A percentile compares a stretch with the other conserved stretches of the same genome.
These are phyloP conservation scores for Syrista parreyssii DNA, from an alignment of 2,888 invertebrate genomes.

Conservation along the genomic window DNA sequence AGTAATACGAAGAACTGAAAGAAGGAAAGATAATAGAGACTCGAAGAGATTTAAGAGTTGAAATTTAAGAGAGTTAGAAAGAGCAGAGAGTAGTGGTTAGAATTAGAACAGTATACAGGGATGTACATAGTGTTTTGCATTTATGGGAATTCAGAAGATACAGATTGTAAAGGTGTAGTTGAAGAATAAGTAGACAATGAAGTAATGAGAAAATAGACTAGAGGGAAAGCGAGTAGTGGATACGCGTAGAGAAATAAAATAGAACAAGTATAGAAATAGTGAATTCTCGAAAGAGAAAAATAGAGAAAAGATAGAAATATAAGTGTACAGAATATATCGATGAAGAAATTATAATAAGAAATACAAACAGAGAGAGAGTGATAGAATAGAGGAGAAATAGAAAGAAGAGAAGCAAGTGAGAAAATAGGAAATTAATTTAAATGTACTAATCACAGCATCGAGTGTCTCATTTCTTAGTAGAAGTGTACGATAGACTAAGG, in stretches of 20 bases:
- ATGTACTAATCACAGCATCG: constrained; percentile 5
- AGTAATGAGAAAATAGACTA: not conserved
- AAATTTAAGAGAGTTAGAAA: not conserved
- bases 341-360: constrained; percentile 7
- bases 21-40: constrained; percentile 15
- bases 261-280: not conserved
- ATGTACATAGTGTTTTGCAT: not conserved
- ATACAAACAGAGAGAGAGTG: not conserved
- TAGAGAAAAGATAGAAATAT: constrained; percentile 11
- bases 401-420: constrained; percentile 14
- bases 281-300: constrained; percentile 4
- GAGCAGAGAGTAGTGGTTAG: not conserved
- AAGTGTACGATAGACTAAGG: not conserved
- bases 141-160: constrained; percentile 6
- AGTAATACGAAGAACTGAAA: not conserved
- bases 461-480: not conserved
- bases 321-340: constrained; percentile 7
- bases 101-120: not conserved
- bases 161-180: not conserved
- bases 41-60: not conserved
- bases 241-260: not conserved
- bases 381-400: constrained; percentile 3
- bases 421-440: constrained; percentile 2
- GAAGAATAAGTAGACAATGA: constrained; percentile 4
- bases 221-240: constrained; percentile 1